Percentiles rank a stretch among this genome's conserved stretches.
Evolutionary conservation across 1,140 invertebrate genomes (phyloP).

Genomic region (Neoseiulus cucumeris): DNA sequence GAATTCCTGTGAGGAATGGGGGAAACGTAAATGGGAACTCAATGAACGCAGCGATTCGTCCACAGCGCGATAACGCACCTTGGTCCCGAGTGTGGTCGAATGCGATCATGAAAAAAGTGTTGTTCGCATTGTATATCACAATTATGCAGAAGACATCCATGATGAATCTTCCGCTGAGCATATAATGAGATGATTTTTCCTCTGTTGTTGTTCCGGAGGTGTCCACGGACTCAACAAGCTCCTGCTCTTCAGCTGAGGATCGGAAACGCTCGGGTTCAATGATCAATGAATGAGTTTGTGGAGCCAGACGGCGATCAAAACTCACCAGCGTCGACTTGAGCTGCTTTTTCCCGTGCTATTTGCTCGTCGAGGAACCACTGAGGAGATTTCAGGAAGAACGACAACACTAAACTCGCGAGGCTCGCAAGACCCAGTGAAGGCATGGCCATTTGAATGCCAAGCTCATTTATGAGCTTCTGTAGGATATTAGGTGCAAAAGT

Average conservation of each 20-base stretch:
- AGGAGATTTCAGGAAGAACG: too few relatives aligned
- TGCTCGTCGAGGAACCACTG: too few relatives aligned
- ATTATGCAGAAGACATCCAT: neutral
- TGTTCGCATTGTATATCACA: neutral
- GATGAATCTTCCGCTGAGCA: neutral
- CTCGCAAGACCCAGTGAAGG: too few relatives aligned
- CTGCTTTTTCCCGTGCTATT: too few relatives aligned
- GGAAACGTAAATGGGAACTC: neutral
- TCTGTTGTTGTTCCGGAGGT: neutral
- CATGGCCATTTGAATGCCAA: too few relatives aligned
- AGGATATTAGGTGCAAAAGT: too few relatives aligned
- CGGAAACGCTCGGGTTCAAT: neutral
- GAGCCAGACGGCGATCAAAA: neutral
- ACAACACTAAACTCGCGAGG: too few relatives aligned
- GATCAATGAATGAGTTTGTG: too few relatives aligned
- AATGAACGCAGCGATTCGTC: neutral
- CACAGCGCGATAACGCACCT: neutral
- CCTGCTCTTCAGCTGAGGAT: neutral
- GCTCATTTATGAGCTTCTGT: too few relatives aligned
- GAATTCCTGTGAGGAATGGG: too few relatives aligned
- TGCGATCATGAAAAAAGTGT: neutral
- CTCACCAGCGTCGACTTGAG: too few relatives aligned
- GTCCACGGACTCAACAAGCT: neutral
- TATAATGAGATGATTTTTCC: neutral
- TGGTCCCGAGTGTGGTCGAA: neutral